phyloP scores from a whole-genome alignment of 2,888 invertebrate genomes.

The Thysanoteuthis rhombus region DNA sequence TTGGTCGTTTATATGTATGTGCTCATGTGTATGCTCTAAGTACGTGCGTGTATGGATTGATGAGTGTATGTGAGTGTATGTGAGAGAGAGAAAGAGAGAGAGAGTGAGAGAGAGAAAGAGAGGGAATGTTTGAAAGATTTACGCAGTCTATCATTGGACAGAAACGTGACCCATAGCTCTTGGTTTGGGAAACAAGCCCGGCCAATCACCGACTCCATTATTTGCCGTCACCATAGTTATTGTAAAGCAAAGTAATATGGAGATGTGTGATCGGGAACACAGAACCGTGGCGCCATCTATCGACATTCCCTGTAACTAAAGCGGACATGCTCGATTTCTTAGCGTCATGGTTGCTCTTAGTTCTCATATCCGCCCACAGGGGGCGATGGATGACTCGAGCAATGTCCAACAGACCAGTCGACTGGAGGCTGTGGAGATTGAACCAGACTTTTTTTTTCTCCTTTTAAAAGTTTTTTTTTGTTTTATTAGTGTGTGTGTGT shows the following conservation, averaged over 20 bases:
- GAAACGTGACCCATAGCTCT: not conserved
- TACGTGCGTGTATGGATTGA: no score
- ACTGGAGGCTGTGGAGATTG: not conserved
- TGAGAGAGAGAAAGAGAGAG: no score
- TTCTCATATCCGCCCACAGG: not conserved
- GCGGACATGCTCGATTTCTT: not conserved
- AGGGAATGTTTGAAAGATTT: no score
- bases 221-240: not conserved
- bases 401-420: not conserved
- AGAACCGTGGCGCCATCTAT: constrained; percentile 12
- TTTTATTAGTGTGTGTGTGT: no score
- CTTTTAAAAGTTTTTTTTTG: not conserved
- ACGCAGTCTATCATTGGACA: not conserved
- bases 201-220: constrained; percentile 12
- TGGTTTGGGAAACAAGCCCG: not conserved
- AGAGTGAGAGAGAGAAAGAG: no score
- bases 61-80: no score
- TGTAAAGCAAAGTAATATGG: not conserved
- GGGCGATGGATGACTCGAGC: not conserved
- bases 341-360: not conserved
- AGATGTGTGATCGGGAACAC: not conserved
- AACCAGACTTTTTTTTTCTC: not conserved
- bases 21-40: no score
- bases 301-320: not conserved
- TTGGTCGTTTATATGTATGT: no score